Evolutionary conservation across 2,888 invertebrate species (phyloP).

Genomic region (Ctena decussata): DNA sequence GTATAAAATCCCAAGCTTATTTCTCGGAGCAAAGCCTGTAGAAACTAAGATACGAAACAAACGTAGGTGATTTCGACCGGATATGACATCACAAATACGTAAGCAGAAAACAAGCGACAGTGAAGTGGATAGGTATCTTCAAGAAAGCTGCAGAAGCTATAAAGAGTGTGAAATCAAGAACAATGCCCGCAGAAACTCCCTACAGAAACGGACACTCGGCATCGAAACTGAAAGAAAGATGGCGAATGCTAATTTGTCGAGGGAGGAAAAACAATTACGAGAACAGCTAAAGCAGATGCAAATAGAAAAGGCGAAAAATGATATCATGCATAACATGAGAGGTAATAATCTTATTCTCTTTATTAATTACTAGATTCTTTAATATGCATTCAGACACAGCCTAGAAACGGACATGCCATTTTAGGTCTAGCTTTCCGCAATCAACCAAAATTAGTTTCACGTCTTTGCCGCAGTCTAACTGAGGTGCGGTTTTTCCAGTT

Average conservation of each 20-base stretch:
- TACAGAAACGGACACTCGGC: conserved; percentile 76
- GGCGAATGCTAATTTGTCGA: conserved; percentile 66
- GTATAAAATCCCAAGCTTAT: no score
- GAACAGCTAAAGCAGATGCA: conserved; percentile 77
- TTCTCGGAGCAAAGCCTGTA: no score
- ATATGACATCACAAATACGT: background rate
- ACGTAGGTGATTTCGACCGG: no score
- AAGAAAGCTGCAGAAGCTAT: conserved; percentile 78
- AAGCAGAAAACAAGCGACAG: conserved; percentile 10
- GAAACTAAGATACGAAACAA: no score
- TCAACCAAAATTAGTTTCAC: no score
- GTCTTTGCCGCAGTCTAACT: no score
- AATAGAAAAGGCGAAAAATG: conserved; percentile 75
- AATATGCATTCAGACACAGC: no score
- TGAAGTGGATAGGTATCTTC: conserved; percentile 74
- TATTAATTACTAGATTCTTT: no score
- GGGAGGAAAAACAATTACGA: conserved; percentile 76
- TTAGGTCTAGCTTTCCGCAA: no score
- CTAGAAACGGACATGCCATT: no score
- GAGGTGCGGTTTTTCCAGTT: no score
- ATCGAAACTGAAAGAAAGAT: conserved; percentile 77
- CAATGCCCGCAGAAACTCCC: conserved; percentile 76
- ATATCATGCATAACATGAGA: conserved; percentile 66
- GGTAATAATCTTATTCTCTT: conserved; percentile 48
- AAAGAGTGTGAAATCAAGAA: conserved; percentile 78